Base-by-base conservation (phyloP, 2,113 vertebrate genomes). In the Cebus imitator region DNA sequence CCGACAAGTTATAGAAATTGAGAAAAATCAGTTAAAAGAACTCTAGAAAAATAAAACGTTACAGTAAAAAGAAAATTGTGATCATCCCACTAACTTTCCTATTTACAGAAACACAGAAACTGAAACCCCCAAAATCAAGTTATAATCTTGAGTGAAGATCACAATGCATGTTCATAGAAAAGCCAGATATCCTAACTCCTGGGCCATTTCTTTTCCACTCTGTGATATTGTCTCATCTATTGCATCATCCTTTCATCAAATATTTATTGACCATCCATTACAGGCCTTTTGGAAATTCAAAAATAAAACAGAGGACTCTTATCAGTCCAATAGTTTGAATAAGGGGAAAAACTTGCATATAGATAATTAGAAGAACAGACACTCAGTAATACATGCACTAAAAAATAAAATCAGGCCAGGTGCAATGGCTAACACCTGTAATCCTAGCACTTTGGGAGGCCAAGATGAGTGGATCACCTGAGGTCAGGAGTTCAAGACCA, bases 1-100 rank as follows among this genome's bases (percentile, higher is more conserved):
- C 18, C 75, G 61, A 87, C 11, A 81, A 58, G 87, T 93, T 57
- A 79, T 93, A 95, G 84, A 97, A 97, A 91, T 21, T 91, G 43
- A 94, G 40, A 78, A 78, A 70, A 81, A 27, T 82, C 30, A 82
- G 20, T 85, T 82, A 66, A 95, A 83, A 97, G 70, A 92, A 89
- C 3, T 45, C 45, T 45, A 43, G 27, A 93, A 52, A 91, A 76
- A 70, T 64, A 55, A 52, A 95, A 35, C 61, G 85, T 30, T 81
- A 52, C 5, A 93, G 23, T 72, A 40, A 87, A 94, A 86, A 92
- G 48, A 66, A 92, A 91, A 85, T 58, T 75, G n/a, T 18, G 14
- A 32, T 76, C 43, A 85, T 72, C 52, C 9, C 20, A 75, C 20
- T 70, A 82, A 87, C n/a, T 93, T 30, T 1, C 6, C 5, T 80